Conservation (phyloP, 2,113 vertebrate genomes). For the cat (Felis catus) region DNA sequence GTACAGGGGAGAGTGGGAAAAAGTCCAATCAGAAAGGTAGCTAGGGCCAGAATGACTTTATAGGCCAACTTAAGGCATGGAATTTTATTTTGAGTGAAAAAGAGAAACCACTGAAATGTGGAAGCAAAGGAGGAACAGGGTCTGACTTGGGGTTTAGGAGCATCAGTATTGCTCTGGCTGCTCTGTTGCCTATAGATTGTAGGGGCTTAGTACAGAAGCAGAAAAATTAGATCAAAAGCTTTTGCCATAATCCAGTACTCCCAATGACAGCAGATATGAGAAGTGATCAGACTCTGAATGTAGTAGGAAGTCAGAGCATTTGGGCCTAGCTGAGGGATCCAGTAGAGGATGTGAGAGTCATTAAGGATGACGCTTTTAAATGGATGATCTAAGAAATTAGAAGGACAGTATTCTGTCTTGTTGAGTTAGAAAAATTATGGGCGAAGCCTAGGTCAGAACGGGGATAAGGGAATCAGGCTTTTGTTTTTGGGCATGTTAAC, state of each 20-base stretch:
- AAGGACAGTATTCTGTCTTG: neutral
- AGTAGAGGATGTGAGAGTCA: neutral
- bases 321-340: neutral
- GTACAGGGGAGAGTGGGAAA: neutral
- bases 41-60: neutral
- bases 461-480: neutral
- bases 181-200: neutral
- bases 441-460: neutral
- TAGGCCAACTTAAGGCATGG: neutral
- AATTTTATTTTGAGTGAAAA: neutral
- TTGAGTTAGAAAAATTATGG: neutral
- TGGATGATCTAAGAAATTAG: neutral
- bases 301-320: neutral
- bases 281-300: neutral
- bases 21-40: neutral
- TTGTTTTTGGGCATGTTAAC: neutral
- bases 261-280: neutral
- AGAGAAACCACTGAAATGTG: neutral
- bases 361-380: neutral
- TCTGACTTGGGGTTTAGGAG: neutral
- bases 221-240: neutral
- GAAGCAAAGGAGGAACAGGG: neutral
- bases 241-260: neutral
- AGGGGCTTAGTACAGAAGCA: neutral
- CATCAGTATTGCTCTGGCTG: neutral